Evolutionary conservation across 2,797 vertebrate genomes (phyloP), one percentile per base, ranked within the genome.

Genomic region (Sciurus vulgaris): DNA sequence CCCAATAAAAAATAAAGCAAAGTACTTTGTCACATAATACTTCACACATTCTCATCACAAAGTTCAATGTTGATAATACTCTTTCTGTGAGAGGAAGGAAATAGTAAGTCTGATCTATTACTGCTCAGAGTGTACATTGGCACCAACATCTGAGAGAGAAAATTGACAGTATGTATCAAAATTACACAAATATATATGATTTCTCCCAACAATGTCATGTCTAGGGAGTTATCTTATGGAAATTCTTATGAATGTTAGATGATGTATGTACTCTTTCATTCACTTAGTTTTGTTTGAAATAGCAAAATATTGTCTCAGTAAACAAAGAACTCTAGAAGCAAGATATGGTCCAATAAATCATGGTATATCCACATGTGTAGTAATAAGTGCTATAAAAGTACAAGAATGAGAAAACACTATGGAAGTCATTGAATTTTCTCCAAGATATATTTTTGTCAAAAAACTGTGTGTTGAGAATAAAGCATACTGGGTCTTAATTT

Each of bases 231-330:
- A 61, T 61, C 20, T 89, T 73, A n/a, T 20, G 18, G 33, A 44
- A 38, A 63, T 67, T 90, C 30, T 47, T 82, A 28, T 24, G 86
- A 38, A 83, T 3, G 18, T 72, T 5, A 95, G 69, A 70, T 65
- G 28, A 74, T 49, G 26, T 47, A 86, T 86, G 28, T 65, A 86
- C 33, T 49, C 82, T 56, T 81, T 95, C 89, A 89, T 76, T 81
- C 38, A 81, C 79, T 93, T 89, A 92, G 22, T 67, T 70, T 93
- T 91, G 33, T 73, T 84, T 79, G 59, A 70, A 72, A 94, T 4
- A 35, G 47, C 14, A 90, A 93, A 49, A 49, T 73, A 78, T 59
- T 67, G 49, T 82, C 38, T 38, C 17, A 67, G 67, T 9, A 70
- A 70, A 70, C 44, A 2, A 20, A 89, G 79, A 74, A 69, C 70